Conservation (phyloP, 2,888 invertebrate genomes). For the Scelioninae gen. 2 region DNA sequence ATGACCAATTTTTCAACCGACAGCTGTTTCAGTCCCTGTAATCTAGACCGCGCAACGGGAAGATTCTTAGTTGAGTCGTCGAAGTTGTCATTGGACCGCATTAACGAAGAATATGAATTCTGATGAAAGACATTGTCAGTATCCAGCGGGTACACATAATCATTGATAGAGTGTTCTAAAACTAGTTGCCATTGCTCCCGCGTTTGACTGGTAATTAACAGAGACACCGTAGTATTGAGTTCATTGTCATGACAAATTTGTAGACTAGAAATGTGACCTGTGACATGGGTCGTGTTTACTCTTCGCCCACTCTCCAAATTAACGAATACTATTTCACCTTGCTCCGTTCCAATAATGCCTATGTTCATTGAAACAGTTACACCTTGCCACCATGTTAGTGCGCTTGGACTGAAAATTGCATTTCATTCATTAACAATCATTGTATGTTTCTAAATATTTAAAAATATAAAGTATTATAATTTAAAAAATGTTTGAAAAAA, state of each 20-base stretch:
- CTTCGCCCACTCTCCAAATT: conserved; percentile 83
- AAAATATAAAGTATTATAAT: too few species aligned
- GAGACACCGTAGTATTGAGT: conserved; percentile 77
- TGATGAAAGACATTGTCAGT: conserved; percentile 61
- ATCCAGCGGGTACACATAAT: conserved; percentile 82
- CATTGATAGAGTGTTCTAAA: conserved; percentile 85
- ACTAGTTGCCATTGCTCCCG: conserved; percentile 89
- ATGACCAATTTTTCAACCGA: conserved; percentile 83
- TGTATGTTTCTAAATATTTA: too few species aligned
- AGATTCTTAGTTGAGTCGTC: conserved; percentile 72
- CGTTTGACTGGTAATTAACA: conserved; percentile 84
- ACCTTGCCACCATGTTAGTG: conserved; percentile 74
- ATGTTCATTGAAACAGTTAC: conserved; percentile 69
- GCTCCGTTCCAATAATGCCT: conserved; percentile 74
- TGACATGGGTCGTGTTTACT: conserved; percentile 81
- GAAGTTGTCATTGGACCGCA: conserved; percentile 64
- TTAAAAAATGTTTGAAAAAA: too few species aligned
- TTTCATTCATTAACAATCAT: too few species aligned
- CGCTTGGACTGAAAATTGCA: conserved; percentile 68
- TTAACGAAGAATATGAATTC: conserved; percentile 41
- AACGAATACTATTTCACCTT: conserved; percentile 81
- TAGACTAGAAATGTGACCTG: conserved; percentile 80
- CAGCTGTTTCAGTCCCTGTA: conserved; percentile 81
- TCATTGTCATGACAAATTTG: conserved; percentile 85
- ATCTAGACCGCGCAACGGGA: conserved; percentile 76